Conservation (phyloP, 2,797 vertebrate genomes). For the Natrix natrix region DNA sequence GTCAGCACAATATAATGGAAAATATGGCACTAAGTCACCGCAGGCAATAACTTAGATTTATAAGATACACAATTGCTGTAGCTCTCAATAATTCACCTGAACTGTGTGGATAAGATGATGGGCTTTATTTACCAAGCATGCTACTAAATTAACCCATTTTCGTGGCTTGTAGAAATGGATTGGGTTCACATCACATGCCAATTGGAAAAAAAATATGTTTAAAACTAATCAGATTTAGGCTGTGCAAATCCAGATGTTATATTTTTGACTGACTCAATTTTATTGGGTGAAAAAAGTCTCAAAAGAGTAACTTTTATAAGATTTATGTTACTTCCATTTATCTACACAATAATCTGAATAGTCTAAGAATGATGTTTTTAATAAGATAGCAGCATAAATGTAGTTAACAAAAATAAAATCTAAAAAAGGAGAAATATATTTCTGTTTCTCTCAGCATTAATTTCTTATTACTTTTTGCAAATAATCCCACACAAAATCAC, state of each 20-base stretch:
- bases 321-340: constrained; percentile 49
- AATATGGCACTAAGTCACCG: neutral
- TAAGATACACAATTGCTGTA: neutral
- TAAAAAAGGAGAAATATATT: constrained; percentile 17
- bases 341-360: constrained; percentile 23
- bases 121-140: neutral
- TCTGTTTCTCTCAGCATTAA: constrained; percentile 9
- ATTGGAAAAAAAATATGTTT: neutral
- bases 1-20: neutral
- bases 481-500: constrained; percentile 24
- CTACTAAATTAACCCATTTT: neutral
- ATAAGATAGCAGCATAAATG: constrained; percentile 36
- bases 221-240: neutral
- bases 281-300: neutral
- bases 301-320: constrained; percentile 38
- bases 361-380: constrained; percentile 31
- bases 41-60: neutral
- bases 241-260: neutral
- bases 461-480: constrained; percentile 4
- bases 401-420: constrained; percentile 35
- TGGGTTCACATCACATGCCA: neutral
- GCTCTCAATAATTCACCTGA: neutral
- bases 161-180: neutral
- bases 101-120: neutral
- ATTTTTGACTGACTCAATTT: neutral